Evolutionary conservation across 2,113 vertebrate species (phyloP).

Genomic region (Tragelaphus strepsiceros): DNA sequence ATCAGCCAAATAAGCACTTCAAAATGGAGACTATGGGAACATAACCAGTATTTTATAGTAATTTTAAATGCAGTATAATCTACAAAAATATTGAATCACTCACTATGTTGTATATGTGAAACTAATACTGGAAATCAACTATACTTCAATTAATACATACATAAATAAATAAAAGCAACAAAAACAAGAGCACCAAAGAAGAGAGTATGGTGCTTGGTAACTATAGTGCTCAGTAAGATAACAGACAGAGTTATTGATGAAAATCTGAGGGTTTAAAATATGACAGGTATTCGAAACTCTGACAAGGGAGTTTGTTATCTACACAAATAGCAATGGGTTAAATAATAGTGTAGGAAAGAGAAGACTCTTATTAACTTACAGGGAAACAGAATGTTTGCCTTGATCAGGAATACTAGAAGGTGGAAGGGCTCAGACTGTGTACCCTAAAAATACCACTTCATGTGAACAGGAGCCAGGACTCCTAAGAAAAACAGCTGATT

Average conservation of each 20-base stretch:
- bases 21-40: background rate
- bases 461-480: background rate
- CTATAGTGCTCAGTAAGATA: background rate
- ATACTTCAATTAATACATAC: background rate
- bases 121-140: background rate
- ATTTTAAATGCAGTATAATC: background rate
- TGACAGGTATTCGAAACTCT: background rate
- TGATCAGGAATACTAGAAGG: background rate
- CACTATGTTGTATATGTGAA: background rate
- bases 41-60: background rate
- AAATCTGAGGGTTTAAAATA: background rate
- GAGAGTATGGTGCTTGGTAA: background rate
- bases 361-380: background rate
- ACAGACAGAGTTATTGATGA: background rate
- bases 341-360: constrained; percentile 1
- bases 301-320: background rate
- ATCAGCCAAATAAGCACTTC: background rate
- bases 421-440: background rate
- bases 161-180: background rate
- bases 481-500: background rate
- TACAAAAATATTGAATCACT: background rate
- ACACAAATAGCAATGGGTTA: background rate
- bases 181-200: background rate
- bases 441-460: background rate
- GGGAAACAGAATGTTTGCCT: background rate